phyloP scores from a whole-genome alignment of 2,113 vertebrate genomes.

The Gnathonemus longibarbis region DNA sequence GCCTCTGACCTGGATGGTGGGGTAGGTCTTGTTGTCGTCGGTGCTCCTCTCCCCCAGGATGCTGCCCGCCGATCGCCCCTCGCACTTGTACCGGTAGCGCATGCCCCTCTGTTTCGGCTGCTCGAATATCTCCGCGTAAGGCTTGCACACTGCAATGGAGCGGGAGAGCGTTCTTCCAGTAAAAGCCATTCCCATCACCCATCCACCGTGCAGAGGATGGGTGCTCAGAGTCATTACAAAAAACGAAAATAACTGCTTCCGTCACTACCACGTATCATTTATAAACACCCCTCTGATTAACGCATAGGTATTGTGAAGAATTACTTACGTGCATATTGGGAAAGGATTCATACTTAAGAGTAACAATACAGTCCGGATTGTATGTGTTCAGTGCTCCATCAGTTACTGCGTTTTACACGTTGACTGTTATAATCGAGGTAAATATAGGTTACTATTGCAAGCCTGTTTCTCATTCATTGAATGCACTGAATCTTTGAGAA shows the following conservation, averaged over 20 bases:
- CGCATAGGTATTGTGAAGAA: neutral
- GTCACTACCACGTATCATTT: neutral
- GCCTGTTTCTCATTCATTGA: neutral
- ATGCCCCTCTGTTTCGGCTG: slow-evolving; percentile 92
- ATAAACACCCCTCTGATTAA: neutral
- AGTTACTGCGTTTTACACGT: neutral
- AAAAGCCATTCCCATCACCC: neutral
- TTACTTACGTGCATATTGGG: neutral
- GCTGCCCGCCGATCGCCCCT: slow-evolving; percentile 93
- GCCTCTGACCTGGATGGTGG: slow-evolving; percentile 82
- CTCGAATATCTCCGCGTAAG: slow-evolving; percentile 82
- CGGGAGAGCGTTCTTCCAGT: neutral
- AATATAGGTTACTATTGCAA: neutral
- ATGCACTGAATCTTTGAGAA: neutral
- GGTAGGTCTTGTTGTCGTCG: slow-evolving; percentile 88
- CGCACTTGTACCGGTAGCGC: slow-evolving; percentile 96
- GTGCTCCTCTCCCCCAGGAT: slow-evolving; percentile 89
- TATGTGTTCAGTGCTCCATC: neutral
- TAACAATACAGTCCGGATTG: neutral
- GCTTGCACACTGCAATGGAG: slow-evolving; percentile 53
- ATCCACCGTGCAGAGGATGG: neutral
- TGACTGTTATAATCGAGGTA: neutral
- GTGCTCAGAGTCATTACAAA: neutral
- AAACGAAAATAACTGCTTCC: neutral
- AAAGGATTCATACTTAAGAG: neutral